Evolutionary conservation across 2,113 vertebrate genomes (phyloP), one percentile per base, ranked within the genome.

Genomic region (Heteronetta atricapilla): DNA sequence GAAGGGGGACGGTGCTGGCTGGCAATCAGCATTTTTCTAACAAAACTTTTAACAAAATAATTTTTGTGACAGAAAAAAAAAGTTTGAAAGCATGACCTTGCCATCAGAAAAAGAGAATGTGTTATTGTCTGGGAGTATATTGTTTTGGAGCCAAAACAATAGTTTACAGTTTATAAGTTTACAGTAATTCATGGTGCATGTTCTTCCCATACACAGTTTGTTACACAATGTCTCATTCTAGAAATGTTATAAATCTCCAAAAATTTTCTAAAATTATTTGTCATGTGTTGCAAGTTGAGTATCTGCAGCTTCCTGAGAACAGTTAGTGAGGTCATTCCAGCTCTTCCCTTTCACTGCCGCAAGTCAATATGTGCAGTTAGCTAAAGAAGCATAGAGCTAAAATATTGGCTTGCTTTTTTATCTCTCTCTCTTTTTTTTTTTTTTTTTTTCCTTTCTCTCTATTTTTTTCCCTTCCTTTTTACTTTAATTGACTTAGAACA

Each of bases 401-500:
- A 75, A 20, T 31, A 58, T 81, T 94, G 94, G 70, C 80, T 74
- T 76, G 11, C 21, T 84, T 58, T 66, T 77, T 53, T 44, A 6
- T 44, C 14, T 42, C 12, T 40, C 40, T 40, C 13, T 40, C 40
- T 40, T 40, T 40, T 40, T 40, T 40, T 40, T 13, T 40, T 46
- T 46, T 19, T 18, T 46, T 46, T 19, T 44, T 44, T 44, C 44
- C 4, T 48, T 20, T 46, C 46, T 20, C 8, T 46, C 44, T 56
- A 78, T 87, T 40, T 38, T 28, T 5, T 11, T 36, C 5, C 6
- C 13, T 53, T 79, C 6, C 38, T 34, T 70, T 85, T 91, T 58
- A 28, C 76, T 88, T 66, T 82, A 68, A 68, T 78, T 96, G 88
- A 63, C 87, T 94, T 88, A 76, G 23, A 56, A 89, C 91, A 94